A percentile compares a stretch with the other conserved stretches of the same genome.
Conservation (phyloP, 2,888 invertebrate genomes). For the Acanthosepion pharaonis region DNA sequence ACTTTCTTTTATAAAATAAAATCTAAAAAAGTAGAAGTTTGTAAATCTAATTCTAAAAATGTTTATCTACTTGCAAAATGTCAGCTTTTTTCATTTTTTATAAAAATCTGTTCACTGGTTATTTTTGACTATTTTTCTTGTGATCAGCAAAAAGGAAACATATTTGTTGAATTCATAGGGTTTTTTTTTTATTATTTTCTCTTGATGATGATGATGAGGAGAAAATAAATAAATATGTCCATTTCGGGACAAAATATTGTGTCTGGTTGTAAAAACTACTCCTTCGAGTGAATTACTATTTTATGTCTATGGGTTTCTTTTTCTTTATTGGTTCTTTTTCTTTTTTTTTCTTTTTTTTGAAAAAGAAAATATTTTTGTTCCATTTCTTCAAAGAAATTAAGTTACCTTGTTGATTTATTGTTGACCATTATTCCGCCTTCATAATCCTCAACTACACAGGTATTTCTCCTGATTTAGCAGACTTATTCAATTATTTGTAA, state of each 20-base stretch:
- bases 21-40: no score
- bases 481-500: constrained; percentile 4
- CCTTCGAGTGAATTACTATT: neutral
- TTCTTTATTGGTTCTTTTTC: neutral
- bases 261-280: neutral
- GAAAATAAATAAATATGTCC: no score
- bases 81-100: no score
- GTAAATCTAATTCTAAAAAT: no score
- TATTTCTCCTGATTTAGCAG: neutral
- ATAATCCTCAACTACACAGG: neutral
- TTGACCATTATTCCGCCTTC: neutral
- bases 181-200: no score
- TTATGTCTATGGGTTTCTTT: neutral
- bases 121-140: no score
- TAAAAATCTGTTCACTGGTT: no score
- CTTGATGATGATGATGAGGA: no score
- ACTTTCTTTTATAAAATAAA: no score
- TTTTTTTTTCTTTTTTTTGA: neutral
- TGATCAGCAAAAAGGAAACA: neutral
- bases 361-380: neutral
- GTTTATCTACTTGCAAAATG: no score
- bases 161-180: neutral
- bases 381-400: neutral
- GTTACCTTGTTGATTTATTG: neutral
- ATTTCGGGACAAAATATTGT: no score